Base-by-base conservation (phyloP, 2,113 vertebrate species). In the Galeopterus variegatus region DNA sequence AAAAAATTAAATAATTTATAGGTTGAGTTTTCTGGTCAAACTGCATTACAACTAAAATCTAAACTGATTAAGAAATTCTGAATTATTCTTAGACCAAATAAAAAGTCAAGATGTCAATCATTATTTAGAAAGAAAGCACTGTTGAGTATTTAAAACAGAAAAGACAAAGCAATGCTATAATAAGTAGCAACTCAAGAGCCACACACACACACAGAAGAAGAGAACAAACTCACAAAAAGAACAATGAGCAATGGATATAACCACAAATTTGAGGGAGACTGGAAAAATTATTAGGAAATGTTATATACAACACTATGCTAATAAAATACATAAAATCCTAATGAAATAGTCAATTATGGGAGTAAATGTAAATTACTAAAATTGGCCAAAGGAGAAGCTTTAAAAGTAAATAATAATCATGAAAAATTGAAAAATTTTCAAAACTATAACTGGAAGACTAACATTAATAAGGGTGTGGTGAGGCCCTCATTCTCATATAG, bases 11-110 rank as follows among this genome's bases (percentile, higher is more conserved):
- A 54, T 1, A 2, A 64, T 88, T 72, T 86, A 41, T 45, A 45
- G 45, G 8, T 45, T 65, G 0, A 4, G 28, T 26, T 80, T 24
- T 56, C 19, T 64, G 21, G 6, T 75, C 14, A 75, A 72, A 54
- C 9, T 72, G 33, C 24, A 82, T 58, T 60, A 26, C 7, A 88
- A 88, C 7, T 60, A 75, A 48, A 76, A 88, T 67, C 19, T 33
- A 82, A 83, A 56, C 48, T 93, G 24, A 36, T 41, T 81, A 54
- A 62, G 48, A 82, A 67, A 75, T 56, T 6, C 3, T 36, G 8
- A 87, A 73, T 69, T 88, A 64, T 82, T 83, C 12, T 83, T 48
- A 90, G 28, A 85, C 54, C n/a, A 89, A 96, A 84, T 24, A 33
- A 64, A 84, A 84, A 8, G 31, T 41, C n/a, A 93, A 82, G 93